Evolutionary conservation across 2,113 vertebrate genomes (phyloP).

Genomic region (Apteryx mantelli): DNA sequence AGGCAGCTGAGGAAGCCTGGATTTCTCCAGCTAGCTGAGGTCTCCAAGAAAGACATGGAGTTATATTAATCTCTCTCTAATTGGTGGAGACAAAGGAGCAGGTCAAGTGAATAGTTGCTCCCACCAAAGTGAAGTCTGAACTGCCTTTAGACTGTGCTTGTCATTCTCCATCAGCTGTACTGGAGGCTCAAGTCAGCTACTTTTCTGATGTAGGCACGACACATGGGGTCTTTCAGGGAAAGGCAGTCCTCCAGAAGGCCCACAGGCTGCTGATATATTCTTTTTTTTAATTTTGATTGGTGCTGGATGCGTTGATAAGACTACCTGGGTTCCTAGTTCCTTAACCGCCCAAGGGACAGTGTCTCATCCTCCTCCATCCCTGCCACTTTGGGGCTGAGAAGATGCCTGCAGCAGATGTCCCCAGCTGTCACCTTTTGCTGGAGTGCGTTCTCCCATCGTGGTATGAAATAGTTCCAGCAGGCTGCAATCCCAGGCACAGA

Average conservation of each 20-base stretch:
- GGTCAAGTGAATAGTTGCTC: background rate
- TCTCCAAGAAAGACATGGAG: background rate
- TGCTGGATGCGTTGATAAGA: background rate
- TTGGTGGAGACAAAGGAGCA: background rate
- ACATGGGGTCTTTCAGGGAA: background rate
- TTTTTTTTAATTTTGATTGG: background rate
- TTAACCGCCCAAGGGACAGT: background rate
- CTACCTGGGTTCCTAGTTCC: background rate
- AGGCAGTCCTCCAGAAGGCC: background rate
- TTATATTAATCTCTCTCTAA: background rate
- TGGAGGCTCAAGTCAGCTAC: background rate
- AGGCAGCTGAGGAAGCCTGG: background rate
- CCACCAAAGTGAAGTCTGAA: background rate
- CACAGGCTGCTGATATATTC: too few species aligned
- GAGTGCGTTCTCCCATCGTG: background rate
- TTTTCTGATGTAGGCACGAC: background rate
- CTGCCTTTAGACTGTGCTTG: background rate
- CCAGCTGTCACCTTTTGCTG: background rate
- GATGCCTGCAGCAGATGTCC: background rate
- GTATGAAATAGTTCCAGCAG: background rate
- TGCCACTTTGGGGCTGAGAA: background rate
- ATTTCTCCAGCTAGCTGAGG: background rate
- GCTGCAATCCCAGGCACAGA: background rate
- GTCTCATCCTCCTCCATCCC: background rate
- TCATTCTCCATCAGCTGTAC: background rate